Base-by-base conservation (phyloP, 1,140 invertebrate genomes). In the Varroa destructor region DNA sequence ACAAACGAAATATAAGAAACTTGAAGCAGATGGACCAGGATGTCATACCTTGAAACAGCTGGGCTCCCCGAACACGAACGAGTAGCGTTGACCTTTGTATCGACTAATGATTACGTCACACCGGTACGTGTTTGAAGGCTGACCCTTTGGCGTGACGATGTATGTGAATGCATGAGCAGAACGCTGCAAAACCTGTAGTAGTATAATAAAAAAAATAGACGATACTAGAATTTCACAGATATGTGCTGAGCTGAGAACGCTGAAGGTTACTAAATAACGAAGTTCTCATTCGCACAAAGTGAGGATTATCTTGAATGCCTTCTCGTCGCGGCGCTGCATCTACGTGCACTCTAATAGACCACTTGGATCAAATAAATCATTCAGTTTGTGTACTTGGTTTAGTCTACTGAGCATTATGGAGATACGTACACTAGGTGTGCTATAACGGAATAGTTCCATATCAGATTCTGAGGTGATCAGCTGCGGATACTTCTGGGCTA, bases 11-110 rank as follows among this genome's bases (percentile, higher is more conserved):
- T 51, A 51, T 3, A 25, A 5, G 46, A 3, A 51, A 51, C 46
- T 5, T 51, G 46, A 5, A 51, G 46, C 46, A 51, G 46, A 51
- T 25, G 25, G 25, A 25, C 25, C 25, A 25, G 25, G 25, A 25
- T 25, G 25, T 25, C 25, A 25, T 51, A 67, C 61, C 61, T 67
- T 40, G 46, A 36, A 67, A 37, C 61, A 67, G 10, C 12, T 25
- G 37, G 61, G 61, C 37, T 67, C 61, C 8, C 61, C 61, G 61
- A 67, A 67, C 14, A 67, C 37, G 61, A 67, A 67, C 61, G 61
- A 67, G 46, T 67, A 67, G 46, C 40, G 10, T 40, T 67, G 61
- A 4, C 61, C 61, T 5, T 46, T 40, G 37, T 67, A 67, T 8
- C 61, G 14, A 40, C 61, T 67, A 12, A 67, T 46, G 36, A 67